Evolutionary conservation across 2,888 invertebrate genomes (phyloP).

Genomic region (Lydus trimaculatus): DNA sequence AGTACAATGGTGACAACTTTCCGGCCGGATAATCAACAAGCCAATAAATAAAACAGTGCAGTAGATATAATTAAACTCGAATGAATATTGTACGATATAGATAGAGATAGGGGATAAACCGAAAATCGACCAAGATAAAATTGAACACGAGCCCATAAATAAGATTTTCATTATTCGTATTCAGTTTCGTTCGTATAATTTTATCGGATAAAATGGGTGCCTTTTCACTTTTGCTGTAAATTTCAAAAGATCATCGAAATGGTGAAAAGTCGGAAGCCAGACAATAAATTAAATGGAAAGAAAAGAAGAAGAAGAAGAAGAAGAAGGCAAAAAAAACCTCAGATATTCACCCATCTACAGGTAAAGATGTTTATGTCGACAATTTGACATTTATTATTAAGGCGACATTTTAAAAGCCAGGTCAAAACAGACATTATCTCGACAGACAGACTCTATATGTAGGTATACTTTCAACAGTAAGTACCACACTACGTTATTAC

Average conservation of each 20-base stretch:
- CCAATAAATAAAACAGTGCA: slow-evolving; percentile 14
- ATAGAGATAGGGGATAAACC: not conserved
- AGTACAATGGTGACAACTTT: slow-evolving; percentile 12
- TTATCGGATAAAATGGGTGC: not conserved
- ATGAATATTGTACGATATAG: not conserved
- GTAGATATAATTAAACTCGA: slow-evolving; percentile 9
- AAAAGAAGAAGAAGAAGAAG: not conserved
- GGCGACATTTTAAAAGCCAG: not conserved
- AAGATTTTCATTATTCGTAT: slow-evolving; percentile 1
- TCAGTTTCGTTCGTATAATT: not conserved
- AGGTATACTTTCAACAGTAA: no score
- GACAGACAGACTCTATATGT: not conserved
- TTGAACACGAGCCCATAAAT: not conserved
- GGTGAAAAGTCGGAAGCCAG: not conserved
- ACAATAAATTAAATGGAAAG: not conserved
- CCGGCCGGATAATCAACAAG: not conserved
- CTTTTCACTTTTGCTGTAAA: not conserved
- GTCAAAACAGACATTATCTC: not conserved
- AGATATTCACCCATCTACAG: not conserved
- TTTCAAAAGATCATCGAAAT: not conserved
- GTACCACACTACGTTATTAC: no score
- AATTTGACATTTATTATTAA: slow-evolving; percentile 1
- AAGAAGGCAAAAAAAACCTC: no score
- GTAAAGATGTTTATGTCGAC: not conserved
- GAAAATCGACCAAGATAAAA: not conserved